Evolutionary conservation across 2,797 vertebrate genomes (phyloP), one percentile per base, ranked within the genome.

Genomic region (Anguilla anguilla): DNA sequence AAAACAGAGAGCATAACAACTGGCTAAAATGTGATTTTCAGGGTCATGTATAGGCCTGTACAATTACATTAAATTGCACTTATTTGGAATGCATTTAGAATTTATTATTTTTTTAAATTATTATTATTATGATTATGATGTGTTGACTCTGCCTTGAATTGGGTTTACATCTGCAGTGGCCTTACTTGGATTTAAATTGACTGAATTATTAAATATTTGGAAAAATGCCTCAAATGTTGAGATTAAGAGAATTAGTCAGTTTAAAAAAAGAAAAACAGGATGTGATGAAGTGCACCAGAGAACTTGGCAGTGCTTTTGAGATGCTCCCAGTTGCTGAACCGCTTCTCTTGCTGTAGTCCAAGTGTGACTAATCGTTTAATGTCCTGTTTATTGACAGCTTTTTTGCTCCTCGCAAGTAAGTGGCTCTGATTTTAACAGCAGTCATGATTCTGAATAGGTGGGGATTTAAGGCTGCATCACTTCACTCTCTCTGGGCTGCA

Each of bases 361-460:
- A 82, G 79, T 49, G 79, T 82, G 79, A 51, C 43, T 82, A n/a
- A 82, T 82, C 43, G 10, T 49, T 49, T 82, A 82, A 51, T 9
- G 43, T 51, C 22, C 6, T 19, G 19, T 49, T 82, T 82, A 82
- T 51, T 49, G 43, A 51, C 79, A 82, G 79, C n/a, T 49, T 82
- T 82, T 46, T 79, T 43, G 74, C 17, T 46, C 74, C 19, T 46
- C 39, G 13, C 1, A 46, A 22, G 15, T 43, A 15, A 79, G 74
- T 46, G 39, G 19, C 74, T 79, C 46, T 15, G 17, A 39, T 79
- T 51, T 46, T 25, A 51, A 51, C 79, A 81, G 77, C 39, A 82
- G 46, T 82, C 43, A 43, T 79, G 35, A 35, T 77, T 15, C 77
- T 22, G 10, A 81, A 81, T 25, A 22, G 43, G 19, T 51, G 43